These are phyloP conservation scores for Limnothrissa miodon DNA, from an alignment of 2,113 vertebrate genomes.

Conservation along the genomic window DNA sequence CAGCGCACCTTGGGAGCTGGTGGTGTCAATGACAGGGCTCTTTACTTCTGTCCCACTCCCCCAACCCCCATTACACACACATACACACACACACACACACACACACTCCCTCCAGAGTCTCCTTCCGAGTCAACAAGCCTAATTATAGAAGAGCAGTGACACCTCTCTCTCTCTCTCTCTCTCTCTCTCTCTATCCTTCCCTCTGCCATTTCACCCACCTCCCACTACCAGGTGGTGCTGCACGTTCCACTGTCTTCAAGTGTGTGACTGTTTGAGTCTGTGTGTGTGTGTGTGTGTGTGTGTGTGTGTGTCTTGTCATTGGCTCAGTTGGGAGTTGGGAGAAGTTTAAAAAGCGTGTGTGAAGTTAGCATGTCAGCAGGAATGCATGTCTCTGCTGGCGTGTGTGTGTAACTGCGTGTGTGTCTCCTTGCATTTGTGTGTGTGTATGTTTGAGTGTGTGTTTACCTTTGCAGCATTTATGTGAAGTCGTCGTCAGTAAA, in stretches of 20 bases:
- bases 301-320: neutral
- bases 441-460: constrained; percentile 27
- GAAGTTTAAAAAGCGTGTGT: neutral
- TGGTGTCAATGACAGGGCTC: no score
- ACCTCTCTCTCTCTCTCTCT: constrained; percentile 28
- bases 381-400: constrained; percentile 11
- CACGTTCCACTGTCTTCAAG: constrained; percentile 42
- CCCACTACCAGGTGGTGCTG: constrained; percentile 37
- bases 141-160: constrained; percentile 57
- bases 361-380: neutral
- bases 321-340: constrained; percentile 1
- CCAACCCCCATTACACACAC: no score
- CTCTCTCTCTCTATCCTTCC: neutral
- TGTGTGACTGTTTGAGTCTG: constrained; percentile 1
- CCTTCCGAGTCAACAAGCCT: constrained; percentile 52
- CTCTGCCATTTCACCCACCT: neutral
- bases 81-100: neutral
- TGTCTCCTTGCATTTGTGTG: constrained; percentile 16
- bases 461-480: neutral
- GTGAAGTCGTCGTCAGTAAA: neutral
- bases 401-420: constrained; percentile 12
- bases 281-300: neutral
- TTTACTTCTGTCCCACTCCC: no score
- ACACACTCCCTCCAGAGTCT: constrained; percentile 19
- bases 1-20: no score